Percentiles rank a stretch among this genome's conserved stretches.
Evolutionary conservation across 2,888 invertebrate genomes (phyloP).

Genomic region (Meghimatium bilineatum): DNA sequence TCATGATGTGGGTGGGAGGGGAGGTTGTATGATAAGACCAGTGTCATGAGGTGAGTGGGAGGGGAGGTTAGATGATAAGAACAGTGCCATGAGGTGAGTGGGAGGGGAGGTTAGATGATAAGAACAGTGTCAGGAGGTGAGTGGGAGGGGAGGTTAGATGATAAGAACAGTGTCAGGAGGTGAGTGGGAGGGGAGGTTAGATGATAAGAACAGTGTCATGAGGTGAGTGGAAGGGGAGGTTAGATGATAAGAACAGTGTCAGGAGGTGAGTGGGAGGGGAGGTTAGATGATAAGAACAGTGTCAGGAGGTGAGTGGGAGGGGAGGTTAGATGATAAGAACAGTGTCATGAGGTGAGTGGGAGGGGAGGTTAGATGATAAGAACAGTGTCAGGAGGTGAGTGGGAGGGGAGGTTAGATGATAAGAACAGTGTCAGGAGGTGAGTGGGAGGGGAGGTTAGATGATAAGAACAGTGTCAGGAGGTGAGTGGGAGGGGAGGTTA

Average conservation of each 20-base stretch:
- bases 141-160: constrained; percentile 65
- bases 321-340: constrained; percentile 71
- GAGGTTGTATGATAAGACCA: constrained; percentile 70
- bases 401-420: constrained; percentile 64
- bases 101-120: constrained; percentile 67
- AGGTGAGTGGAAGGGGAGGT: constrained; percentile 59
- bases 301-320: constrained; percentile 62
- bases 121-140: constrained; percentile 67
- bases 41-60: constrained; percentile 60
- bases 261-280: constrained; percentile 59
- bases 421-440: constrained; percentile 68
- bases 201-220: constrained; percentile 72
- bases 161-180: constrained; percentile 70
- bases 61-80: constrained; percentile 71
- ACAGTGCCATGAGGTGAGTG: constrained; percentile 64
- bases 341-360: constrained; percentile 61
- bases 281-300: constrained; percentile 71
- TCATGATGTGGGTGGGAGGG: constrained; percentile 62
- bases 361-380: constrained; percentile 69
- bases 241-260: constrained; percentile 72
- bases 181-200: constrained; percentile 61
- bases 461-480: constrained; percentile 71
- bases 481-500: constrained; percentile 60
- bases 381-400: constrained; percentile 66
- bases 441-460: constrained; percentile 64